phyloP scores from a whole-genome alignment of 2,888 invertebrate species.

The Noctua fimbriata region DNA sequence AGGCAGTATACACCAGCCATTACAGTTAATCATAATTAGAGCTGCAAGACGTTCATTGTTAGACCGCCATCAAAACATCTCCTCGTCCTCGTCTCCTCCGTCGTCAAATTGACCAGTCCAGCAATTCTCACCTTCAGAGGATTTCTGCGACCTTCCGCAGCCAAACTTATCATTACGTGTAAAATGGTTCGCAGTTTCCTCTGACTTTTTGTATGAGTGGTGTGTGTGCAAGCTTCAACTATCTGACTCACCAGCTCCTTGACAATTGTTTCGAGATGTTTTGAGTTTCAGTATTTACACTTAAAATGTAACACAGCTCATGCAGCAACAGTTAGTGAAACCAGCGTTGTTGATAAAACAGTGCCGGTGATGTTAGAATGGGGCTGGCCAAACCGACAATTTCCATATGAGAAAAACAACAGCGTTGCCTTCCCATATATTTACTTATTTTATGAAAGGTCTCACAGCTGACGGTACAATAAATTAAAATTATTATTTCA shows the following conservation, averaged over 20 bases:
- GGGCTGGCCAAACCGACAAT: not conserved
- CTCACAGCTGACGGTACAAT: no score
- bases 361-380: not conserved
- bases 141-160: not conserved
- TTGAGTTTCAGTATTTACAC: not conserved
- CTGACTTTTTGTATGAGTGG: not conserved
- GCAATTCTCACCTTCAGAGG: not conserved
- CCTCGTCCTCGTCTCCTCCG: no score
- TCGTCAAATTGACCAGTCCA: not conserved
- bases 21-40: not conserved
- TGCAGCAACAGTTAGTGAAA: not conserved
- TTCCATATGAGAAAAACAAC: not conserved
- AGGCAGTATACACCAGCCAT: not conserved
- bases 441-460: no score
- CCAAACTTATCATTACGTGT: not conserved
- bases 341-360: not conserved
- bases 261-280: not conserved
- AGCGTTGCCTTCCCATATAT: not conserved
- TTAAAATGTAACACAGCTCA: not conserved
- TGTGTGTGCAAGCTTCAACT: not conserved
- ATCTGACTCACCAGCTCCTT: not conserved
- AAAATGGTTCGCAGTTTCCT: not conserved
- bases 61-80: not conserved
- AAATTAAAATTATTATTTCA: no score
- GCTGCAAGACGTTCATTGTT: not conserved